phyloP scores from a whole-genome alignment of 2,888 invertebrate species.

The Ophioninae sp. region DNA sequence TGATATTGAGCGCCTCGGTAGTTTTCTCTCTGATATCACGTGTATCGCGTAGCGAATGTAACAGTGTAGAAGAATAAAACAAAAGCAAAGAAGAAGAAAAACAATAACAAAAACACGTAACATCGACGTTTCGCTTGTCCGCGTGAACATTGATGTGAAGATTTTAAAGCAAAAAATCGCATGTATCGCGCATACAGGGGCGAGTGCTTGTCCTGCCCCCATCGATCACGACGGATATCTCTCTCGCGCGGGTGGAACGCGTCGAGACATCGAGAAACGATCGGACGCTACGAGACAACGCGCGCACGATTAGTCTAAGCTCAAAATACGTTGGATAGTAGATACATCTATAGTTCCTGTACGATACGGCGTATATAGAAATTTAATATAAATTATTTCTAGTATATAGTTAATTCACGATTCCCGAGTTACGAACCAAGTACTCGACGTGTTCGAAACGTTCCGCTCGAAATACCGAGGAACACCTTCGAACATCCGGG shows the following conservation, averaged over 20 bases:
- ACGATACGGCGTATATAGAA: constrained; percentile 69
- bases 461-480: not conserved
- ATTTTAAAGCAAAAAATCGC: not conserved
- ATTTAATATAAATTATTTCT: constrained; percentile 73
- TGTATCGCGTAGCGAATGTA: not conserved
- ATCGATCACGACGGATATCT: constrained; percentile 3
- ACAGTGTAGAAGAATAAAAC: not conserved
- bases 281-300: constrained; percentile 32
- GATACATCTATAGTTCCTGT: constrained; percentile 76
- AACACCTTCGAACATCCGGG: not conserved
- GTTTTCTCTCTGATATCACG: not conserved
- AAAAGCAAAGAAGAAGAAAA: too few species aligned
- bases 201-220: not conserved
- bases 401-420: constrained; percentile 65
- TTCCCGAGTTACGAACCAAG: constrained; percentile 39
- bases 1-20: not conserved
- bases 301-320: constrained; percentile 44
- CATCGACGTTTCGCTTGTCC: not conserved
- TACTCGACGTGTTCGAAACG: too few species aligned
- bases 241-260: constrained; percentile 19
- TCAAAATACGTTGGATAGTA: constrained; percentile 67
- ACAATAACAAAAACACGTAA: not conserved
- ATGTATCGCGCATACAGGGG: not conserved
- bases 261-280: not conserved
- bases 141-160: not conserved